These are phyloP conservation scores for Euglossa dilemma DNA, from an alignment of 1,140 invertebrate species.

Conservation along the genomic window DNA sequence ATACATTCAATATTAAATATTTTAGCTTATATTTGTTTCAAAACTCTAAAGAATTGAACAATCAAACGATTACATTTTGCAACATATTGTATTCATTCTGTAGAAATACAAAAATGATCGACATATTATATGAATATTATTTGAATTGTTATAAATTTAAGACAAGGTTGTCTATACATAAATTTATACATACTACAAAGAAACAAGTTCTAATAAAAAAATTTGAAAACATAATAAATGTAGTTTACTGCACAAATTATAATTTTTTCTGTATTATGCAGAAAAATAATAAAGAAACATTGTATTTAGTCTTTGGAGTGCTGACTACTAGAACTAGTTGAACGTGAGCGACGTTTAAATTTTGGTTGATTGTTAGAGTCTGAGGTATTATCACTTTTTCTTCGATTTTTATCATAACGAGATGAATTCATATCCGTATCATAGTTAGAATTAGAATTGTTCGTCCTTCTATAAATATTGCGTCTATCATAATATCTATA, in stretches of 20 bases:
- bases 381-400: conserved; percentile 54
- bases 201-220: conserved; percentile 24
- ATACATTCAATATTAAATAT: conserved; percentile 7
- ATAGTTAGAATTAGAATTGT: conserved; percentile 64
- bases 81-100: background rate
- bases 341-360: conserved; percentile 76
- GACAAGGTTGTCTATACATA: background rate
- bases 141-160: conserved; percentile 15
- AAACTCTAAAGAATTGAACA: background rate
- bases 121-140: conserved; percentile 5
- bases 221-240: background rate
- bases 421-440: conserved; percentile 57
- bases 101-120: conserved; percentile 21
- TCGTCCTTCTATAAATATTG: conserved; percentile 62
- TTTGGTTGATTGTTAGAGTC: conserved; percentile 67
- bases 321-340: conserved; percentile 73
- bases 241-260: conserved; percentile 32
- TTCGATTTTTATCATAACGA: conserved; percentile 51
- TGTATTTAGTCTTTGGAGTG: conserved; percentile 72
- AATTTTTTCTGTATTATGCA: background rate
- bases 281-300: conserved; percentile 12
- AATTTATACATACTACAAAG: background rate
- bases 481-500: conserved; percentile 66
- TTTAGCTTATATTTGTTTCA: background rate
- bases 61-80: conserved; percentile 4